Conservation (phyloP, 2,888 invertebrate species). For the Gymnosoma rotundatum region DNA sequence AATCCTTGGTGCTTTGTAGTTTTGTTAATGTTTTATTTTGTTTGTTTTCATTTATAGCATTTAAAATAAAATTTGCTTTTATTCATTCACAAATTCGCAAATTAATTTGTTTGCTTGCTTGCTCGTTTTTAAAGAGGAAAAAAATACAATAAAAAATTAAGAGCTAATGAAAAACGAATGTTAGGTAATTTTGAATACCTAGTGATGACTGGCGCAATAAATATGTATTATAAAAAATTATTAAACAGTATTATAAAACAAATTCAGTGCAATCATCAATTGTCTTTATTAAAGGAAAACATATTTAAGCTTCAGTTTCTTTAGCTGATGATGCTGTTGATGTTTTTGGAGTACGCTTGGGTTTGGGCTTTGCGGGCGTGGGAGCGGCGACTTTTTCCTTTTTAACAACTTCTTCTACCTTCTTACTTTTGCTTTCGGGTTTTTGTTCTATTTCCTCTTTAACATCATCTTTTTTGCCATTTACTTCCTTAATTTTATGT, state of each 20-base stretch:
- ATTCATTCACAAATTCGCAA: conserved; percentile 23
- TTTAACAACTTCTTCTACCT: conserved; percentile 26
- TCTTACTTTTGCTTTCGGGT: not conserved
- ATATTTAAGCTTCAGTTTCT: conserved; percentile 59
- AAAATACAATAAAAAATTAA: not conserved
- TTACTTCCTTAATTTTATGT: conserved; percentile 79
- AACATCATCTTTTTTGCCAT: conserved; percentile 74
- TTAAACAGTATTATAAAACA: not conserved
- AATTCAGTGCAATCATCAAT: conserved; percentile 26
- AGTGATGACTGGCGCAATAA: conserved; percentile 5
- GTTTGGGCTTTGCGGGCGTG: conserved; percentile 50
- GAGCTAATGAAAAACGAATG: not conserved
- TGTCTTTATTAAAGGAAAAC: conserved; percentile 19
- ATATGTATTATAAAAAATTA: too few species aligned
- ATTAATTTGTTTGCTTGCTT: conserved; percentile 19
- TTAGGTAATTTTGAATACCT: conserved; percentile 31
- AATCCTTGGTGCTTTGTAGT: too few species aligned
- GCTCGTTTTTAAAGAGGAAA: not conserved
- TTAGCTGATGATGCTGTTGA: conserved; percentile 41
- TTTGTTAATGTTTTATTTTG: conserved; percentile 5
- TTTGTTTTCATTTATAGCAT: conserved; percentile 13
- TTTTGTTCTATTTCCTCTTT: conserved; percentile 47
- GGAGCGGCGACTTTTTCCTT: conserved; percentile 48
- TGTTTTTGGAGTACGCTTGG: conserved; percentile 45
- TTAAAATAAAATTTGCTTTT: conserved; percentile 23